Conservation (phyloP, 2,888 invertebrate species). For the Tenthredo livida region DNA sequence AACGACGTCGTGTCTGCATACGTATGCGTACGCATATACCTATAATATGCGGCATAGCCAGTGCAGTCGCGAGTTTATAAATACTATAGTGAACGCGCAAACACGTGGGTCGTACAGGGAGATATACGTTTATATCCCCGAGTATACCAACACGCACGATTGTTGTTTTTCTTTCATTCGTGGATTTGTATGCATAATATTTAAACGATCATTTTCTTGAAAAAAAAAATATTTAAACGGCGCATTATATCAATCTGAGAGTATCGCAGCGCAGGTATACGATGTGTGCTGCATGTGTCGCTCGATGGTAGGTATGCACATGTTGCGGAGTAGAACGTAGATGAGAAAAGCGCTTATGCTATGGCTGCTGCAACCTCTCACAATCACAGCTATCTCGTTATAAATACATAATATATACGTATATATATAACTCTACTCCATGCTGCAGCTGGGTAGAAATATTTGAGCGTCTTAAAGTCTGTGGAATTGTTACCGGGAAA, state of each 20-base stretch:
- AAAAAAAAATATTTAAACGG: background rate
- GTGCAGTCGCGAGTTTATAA: background rate
- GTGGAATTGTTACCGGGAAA: slow-evolving; percentile 15
- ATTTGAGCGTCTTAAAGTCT: background rate
- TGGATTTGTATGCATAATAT: background rate
- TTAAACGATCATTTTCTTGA: too few relatives aligned
- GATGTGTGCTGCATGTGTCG: too few relatives aligned
- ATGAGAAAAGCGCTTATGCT: background rate
- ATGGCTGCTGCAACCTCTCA: background rate
- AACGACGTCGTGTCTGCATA: background rate
- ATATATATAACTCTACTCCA: background rate
- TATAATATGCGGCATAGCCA: too few relatives aligned
- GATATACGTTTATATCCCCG: background rate
- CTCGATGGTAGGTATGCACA: too few relatives aligned
- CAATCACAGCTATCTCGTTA: background rate
- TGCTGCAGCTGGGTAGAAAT: background rate
- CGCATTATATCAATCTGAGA: background rate
- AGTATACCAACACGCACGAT: background rate
- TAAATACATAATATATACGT: background rate
- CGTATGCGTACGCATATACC: too few relatives aligned
- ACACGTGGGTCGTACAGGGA: slow-evolving; percentile 19
- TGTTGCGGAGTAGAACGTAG: background rate
- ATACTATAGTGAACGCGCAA: background rate
- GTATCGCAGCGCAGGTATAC: background rate
- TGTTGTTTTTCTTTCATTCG: background rate